Percentiles rank a stretch among this genome's conserved stretches.
These are phyloP conservation scores for Seriola dumerili DNA, from an alignment of 2,113 vertebrate genomes.

Conservation along the genomic window DNA sequence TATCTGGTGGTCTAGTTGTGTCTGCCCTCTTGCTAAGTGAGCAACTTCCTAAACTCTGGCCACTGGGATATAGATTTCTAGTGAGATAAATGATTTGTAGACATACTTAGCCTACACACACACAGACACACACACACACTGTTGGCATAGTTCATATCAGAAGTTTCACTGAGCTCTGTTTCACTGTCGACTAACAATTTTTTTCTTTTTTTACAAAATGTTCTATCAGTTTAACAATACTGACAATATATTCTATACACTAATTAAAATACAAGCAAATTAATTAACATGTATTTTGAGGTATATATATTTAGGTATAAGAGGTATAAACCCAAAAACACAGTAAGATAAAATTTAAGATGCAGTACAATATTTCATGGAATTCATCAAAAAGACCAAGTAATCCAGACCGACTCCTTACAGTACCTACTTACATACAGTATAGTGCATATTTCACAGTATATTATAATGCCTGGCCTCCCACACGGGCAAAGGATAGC, in stretches of 20 bases:
- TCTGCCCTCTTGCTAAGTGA: slow-evolving; percentile 33
- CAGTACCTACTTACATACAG: too few species aligned
- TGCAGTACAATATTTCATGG: too few species aligned
- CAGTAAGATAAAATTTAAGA: too few species aligned
- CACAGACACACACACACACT: neutral
- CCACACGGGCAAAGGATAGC: neutral
- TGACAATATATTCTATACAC: neutral
- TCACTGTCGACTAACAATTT: too few species aligned
- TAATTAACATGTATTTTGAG: neutral
- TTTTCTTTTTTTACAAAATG: too few species aligned
- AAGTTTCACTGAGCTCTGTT: neutral
- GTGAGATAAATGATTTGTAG: slow-evolving; percentile 36
- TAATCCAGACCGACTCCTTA: neutral
- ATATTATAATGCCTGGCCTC: neutral
- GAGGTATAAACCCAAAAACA: too few species aligned
- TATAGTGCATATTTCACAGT: too few species aligned
- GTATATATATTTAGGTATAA: too few species aligned
- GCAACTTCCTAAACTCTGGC: slow-evolving; percentile 49
- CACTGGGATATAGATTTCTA: slow-evolving; percentile 26
- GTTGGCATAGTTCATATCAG: neutral
- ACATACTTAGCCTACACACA: slow-evolving; percentile 7
- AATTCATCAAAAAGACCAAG: too few species aligned
- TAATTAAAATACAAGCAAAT: neutral
- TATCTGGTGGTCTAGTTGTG: slow-evolving; percentile 16
- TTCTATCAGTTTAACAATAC: too few species aligned